Percentiles rank a stretch among this genome's conserved stretches.
phyloP scores from a whole-genome alignment of 2,113 vertebrate genomes.

The Siniperca chuatsi region DNA sequence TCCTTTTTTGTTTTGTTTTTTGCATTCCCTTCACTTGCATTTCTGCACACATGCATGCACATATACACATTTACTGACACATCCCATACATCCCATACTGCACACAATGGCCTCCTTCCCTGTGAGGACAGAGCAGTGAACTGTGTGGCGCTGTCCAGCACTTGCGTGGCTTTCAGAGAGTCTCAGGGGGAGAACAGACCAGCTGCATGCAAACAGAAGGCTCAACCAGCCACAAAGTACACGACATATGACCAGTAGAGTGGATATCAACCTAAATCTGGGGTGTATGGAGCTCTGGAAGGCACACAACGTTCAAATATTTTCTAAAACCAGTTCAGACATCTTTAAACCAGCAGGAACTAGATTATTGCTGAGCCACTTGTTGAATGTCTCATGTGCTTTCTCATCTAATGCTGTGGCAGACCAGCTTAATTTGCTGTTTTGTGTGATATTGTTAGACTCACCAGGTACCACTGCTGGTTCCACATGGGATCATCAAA shows the following conservation, averaged over 20 bases:
- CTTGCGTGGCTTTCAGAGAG: not conserved
- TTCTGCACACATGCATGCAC: not conserved
- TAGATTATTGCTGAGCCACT: not conserved
- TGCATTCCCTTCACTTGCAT: not conserved
- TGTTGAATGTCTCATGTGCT: not conserved
- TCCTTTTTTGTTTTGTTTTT: not conserved
- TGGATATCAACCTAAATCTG: constrained; percentile 6
- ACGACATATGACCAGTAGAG: constrained; percentile 21
- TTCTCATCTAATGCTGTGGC: not conserved
- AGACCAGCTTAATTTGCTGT: not conserved
- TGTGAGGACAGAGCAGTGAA: not conserved
- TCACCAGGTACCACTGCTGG: constrained; percentile 99
- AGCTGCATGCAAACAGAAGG: constrained; percentile 36
- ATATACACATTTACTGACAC: not conserved
- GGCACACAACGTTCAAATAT: constrained; percentile 17
- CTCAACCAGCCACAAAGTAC: constrained; percentile 14
- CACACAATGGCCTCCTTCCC: not conserved
- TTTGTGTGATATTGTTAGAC: constrained; percentile 54
- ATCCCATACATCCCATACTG: not conserved
- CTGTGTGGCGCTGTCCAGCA: constrained; percentile 39
- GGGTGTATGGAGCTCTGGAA: not conserved
- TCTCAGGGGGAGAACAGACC: constrained; percentile 38
- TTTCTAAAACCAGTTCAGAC: not conserved
- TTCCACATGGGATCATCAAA: constrained; percentile 99
- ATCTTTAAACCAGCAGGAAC: not conserved